Percentiles rank a stretch among this genome's conserved stretches.
These are phyloP conservation scores for Nothobranchius furzeri DNA, from an alignment of 2,113 vertebrate genomes.

Conservation along the genomic window DNA sequence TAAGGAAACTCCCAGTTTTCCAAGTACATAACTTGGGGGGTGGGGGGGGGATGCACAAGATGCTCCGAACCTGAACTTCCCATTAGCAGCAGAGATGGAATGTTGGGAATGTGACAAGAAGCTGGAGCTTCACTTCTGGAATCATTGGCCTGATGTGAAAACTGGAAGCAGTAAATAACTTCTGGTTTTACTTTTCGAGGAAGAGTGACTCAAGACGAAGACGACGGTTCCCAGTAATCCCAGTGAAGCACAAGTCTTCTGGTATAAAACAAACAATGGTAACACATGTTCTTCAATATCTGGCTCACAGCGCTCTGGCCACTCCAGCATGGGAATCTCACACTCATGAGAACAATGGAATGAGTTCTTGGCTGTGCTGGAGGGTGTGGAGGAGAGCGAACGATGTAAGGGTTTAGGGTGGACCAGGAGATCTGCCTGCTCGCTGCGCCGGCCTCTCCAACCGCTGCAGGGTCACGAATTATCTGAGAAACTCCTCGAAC, in stretches of 20 bases:
- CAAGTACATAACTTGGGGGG: neutral
- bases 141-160: neutral
- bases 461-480: constrained; percentile 31
- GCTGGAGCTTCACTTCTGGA: neutral
- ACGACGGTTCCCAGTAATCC: constrained; percentile 27
- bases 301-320: constrained; percentile 33
- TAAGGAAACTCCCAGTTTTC: constrained; percentile 27
- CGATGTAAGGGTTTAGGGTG: constrained; percentile 51
- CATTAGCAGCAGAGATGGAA: neutral
- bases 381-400: constrained; percentile 52
- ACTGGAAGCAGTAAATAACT: no score
- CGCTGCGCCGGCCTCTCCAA: constrained; percentile 14
- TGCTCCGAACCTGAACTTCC: constrained; percentile 6
- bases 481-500: constrained; percentile 29
- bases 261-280: constrained; percentile 21
- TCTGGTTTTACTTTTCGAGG: neutral
- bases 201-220: neutral
- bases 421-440: constrained; percentile 54
- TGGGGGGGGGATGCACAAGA: neutral
- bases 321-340: constrained; percentile 48
- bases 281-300: constrained; percentile 37
- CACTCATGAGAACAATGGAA: constrained; percentile 71
- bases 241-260: neutral
- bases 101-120: constrained; percentile 33
- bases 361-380: constrained; percentile 40